phyloP scores from a whole-genome alignment of 2,888 invertebrate genomes.

The Aromia moschata region DNA sequence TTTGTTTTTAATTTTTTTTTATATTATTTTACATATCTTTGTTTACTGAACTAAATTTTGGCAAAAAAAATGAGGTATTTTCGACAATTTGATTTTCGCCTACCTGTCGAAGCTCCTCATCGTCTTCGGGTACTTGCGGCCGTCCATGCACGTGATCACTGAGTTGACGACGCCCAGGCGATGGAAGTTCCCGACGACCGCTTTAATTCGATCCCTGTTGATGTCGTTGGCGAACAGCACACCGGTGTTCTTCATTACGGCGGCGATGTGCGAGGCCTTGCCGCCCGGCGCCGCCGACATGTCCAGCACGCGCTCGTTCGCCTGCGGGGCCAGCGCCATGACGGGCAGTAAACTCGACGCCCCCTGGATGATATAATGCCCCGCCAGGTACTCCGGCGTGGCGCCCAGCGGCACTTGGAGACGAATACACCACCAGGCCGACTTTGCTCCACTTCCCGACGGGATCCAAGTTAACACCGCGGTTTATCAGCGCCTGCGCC shows the following conservation, averaged over 20 bases:
- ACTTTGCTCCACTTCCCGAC: slow-evolving; percentile 99
- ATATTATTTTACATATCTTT: too few species aligned
- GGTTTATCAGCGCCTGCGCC: slow-evolving; percentile 92
- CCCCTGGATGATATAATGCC: slow-evolving; percentile 41
- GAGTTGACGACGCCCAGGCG: slow-evolving; percentile 95
- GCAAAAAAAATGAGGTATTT: too few species aligned
- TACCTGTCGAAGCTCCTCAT: slow-evolving; percentile 90
- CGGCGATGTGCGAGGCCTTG: slow-evolving; percentile 97
- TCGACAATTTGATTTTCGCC: too few species aligned
- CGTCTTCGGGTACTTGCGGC: slow-evolving; percentile 79
- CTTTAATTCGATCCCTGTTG: slow-evolving; percentile 88
- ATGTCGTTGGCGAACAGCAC: slow-evolving; percentile 95
- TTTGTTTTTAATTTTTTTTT: too few species aligned
- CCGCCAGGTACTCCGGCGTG: slow-evolving; percentile 96
- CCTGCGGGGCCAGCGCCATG: slow-evolving; percentile 97
- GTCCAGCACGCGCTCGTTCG: slow-evolving; percentile 92
- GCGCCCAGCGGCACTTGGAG: slow-evolving; percentile 97
- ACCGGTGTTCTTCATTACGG: slow-evolving; percentile 98
- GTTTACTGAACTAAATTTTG: too few species aligned
- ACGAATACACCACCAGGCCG: slow-evolving; percentile 94
- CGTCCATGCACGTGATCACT: slow-evolving; percentile 89
- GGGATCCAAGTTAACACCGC: slow-evolving; percentile 98
- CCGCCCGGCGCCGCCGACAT: slow-evolving; percentile 99
- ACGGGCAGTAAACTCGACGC: slow-evolving; percentile 97
- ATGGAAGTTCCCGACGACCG: slow-evolving; percentile 96